These are phyloP conservation scores for Drosophila colorata DNA, from an alignment of 2,888 invertebrate genomes.

Conservation along the genomic window DNA sequence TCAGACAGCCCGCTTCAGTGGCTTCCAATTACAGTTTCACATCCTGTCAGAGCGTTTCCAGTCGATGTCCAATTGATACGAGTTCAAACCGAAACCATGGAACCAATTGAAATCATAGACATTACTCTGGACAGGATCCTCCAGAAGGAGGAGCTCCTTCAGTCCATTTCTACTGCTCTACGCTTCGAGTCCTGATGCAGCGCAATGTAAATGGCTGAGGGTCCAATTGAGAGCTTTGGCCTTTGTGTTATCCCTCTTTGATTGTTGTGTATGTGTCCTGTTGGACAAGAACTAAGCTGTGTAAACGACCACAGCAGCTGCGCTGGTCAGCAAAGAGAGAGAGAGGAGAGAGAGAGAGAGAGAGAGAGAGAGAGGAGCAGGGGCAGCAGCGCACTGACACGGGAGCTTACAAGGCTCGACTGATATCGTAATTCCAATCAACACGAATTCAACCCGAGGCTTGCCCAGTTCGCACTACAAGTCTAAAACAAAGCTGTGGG, in stretches of 20 bases:
- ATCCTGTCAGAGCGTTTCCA: constrained; percentile 33
- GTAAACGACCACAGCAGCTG: constrained; percentile 37
- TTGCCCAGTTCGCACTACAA: constrained; percentile 28
- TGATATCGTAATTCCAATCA: constrained; percentile 54
- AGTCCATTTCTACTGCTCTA: too few species aligned
- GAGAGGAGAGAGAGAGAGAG: too few species aligned
- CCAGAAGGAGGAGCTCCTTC: background rate
- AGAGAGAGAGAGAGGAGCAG: constrained; percentile 4
- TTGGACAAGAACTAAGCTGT: constrained; percentile 64
- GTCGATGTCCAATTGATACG: constrained; percentile 15
- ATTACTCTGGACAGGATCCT: constrained; percentile 11
- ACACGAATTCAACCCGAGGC: constrained; percentile 11
- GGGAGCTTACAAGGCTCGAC: constrained; percentile 40
- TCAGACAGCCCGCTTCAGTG: constrained; percentile 48
- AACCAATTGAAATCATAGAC: constrained; percentile 62
- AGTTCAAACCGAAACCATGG: constrained; percentile 46
- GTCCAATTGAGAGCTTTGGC: constrained; percentile 48
- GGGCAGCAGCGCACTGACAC: constrained; percentile 40
- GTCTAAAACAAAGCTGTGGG: constrained; percentile 20
- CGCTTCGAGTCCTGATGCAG: constrained; percentile 37
- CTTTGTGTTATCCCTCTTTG: constrained; percentile 29
- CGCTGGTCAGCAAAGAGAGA: too few species aligned
- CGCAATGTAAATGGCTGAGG: constrained; percentile 16
- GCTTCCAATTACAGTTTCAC: constrained; percentile 68
- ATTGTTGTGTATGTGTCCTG: constrained; percentile 46